These are phyloP conservation scores for Microchrysa polita DNA, from an alignment of 2,888 invertebrate genomes.

Conservation along the genomic window DNA sequence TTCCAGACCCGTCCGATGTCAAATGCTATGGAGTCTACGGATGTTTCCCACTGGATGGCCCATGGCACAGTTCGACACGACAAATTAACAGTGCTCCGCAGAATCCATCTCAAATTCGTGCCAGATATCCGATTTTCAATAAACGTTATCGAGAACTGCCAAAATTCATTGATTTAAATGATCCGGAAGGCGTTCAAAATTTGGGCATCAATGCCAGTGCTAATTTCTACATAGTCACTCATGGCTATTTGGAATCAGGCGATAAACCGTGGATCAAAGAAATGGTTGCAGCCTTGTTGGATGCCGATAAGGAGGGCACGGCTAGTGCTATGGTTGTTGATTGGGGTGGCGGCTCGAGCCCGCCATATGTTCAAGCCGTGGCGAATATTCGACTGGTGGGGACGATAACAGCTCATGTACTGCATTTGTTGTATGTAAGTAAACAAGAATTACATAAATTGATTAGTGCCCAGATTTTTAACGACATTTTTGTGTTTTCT, in stretches of 20 bases:
- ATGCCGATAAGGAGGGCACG: slow-evolving; percentile 70
- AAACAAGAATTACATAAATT: too few species aligned
- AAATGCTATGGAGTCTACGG: slow-evolving; percentile 83
- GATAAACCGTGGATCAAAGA: slow-evolving; percentile 81
- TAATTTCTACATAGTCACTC: slow-evolving; percentile 80
- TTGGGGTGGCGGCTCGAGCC: slow-evolving; percentile 86
- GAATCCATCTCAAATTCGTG: slow-evolving; percentile 71
- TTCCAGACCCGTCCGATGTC: slow-evolving; percentile 63
- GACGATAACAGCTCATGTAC: slow-evolving; percentile 81
- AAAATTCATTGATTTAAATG: slow-evolving; percentile 73
- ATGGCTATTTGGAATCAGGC: slow-evolving; percentile 88
- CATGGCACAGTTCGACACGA: slow-evolving; percentile 81
- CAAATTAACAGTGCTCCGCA: slow-evolving; percentile 84
- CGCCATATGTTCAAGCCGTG: slow-evolving; percentile 91
- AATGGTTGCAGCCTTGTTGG: slow-evolving; percentile 77
- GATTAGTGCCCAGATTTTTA: too few species aligned
- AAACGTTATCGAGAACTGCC: slow-evolving; percentile 65
- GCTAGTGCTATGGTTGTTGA: slow-evolving; percentile 83
- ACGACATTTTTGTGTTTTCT: too few species aligned
- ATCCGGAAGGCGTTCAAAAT: slow-evolving; percentile 70
- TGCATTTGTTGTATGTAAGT: slow-evolving; percentile 68
- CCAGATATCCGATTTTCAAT: slow-evolving; percentile 70
- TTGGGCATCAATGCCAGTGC: slow-evolving; percentile 72
- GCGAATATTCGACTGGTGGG: slow-evolving; percentile 90
- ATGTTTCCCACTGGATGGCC: slow-evolving; percentile 80